phyloP scores from a whole-genome alignment of 2,113 vertebrate species.

The Miniopterus natalensis region DNA sequence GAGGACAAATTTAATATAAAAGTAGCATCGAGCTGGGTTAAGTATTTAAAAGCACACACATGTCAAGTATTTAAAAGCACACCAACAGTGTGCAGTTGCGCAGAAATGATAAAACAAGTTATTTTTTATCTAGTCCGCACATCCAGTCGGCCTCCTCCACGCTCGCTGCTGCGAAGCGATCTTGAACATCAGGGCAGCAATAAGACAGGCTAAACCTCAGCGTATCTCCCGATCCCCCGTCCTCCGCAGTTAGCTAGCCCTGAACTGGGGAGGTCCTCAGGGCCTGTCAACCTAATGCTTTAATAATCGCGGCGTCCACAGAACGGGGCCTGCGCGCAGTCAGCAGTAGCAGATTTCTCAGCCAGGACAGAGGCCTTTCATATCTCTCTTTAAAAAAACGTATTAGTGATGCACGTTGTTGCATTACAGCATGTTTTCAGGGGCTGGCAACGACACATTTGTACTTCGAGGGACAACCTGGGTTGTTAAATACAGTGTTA shows the following conservation, averaged over 20 bases:
- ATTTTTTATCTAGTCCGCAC: constrained; percentile 48
- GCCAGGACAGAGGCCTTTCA: not conserved
- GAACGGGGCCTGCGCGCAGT: not conserved
- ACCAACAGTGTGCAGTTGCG: not conserved
- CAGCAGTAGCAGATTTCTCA: not conserved
- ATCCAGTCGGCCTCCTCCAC: constrained; percentile 2
- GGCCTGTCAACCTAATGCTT: constrained; percentile 20
- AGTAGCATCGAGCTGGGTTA: not conserved
- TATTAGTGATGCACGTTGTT: not conserved
- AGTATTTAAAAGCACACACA: not conserved
- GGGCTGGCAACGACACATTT: not conserved
- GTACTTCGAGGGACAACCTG: not conserved
- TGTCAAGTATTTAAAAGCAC: not conserved
- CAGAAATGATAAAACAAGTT: constrained; percentile 26
- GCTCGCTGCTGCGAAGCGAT: not conserved
- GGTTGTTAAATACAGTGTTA: not conserved
- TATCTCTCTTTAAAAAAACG: not conserved
- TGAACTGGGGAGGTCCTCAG: not conserved
- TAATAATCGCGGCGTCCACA: not conserved
- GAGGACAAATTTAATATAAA: not conserved
- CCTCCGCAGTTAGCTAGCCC: not conserved
- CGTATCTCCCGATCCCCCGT: not conserved
- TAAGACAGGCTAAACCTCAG: not conserved
- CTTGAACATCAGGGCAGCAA: not conserved
- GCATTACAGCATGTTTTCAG: constrained; percentile 7